Evolutionary conservation across 1,140 invertebrate genomes (phyloP).

Genomic region (Hyphantria cunea): DNA sequence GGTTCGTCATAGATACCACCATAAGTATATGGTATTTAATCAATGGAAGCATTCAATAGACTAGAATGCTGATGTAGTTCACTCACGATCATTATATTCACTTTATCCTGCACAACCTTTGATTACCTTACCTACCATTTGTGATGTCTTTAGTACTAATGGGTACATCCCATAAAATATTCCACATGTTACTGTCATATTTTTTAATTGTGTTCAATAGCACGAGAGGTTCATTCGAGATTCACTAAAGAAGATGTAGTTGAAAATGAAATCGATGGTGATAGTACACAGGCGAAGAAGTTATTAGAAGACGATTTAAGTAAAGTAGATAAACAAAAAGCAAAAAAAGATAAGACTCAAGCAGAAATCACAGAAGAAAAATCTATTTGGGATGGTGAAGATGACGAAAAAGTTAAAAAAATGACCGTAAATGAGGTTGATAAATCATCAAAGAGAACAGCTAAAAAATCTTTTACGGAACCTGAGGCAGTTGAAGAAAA

Average conservation of each 20-base stretch:
- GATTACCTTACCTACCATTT: slow-evolving; percentile 48
- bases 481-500: slow-evolving; percentile 55
- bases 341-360: slow-evolving; percentile 59
- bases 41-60: slow-evolving; percentile 64
- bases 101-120: slow-evolving; percentile 47
- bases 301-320: slow-evolving; percentile 45
- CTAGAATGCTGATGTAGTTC: slow-evolving; percentile 59
- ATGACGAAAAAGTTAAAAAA: slow-evolving; percentile 41
- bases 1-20: slow-evolving; percentile 48
- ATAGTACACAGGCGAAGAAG: slow-evolving; percentile 46
- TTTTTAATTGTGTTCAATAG: slow-evolving; percentile 74
- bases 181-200: slow-evolving; percentile 55
- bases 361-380: slow-evolving; percentile 60
- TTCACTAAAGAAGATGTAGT: slow-evolving; percentile 68
- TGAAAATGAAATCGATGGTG: slow-evolving; percentile 64
- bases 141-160: slow-evolving; percentile 58
- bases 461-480: slow-evolving; percentile 49
- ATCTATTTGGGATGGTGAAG: slow-evolving; percentile 49
- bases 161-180: slow-evolving; percentile 41
- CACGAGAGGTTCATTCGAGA: slow-evolving; percentile 78
- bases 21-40: slow-evolving; percentile 41
- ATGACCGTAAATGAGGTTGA: slow-evolving; percentile 38
- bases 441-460: slow-evolving; percentile 32
- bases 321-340: slow-evolving; percentile 44
- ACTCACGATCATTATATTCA: slow-evolving; percentile 48